Percentiles rank a stretch among this genome's conserved stretches.
Conservation (phyloP, 2,797 vertebrate species). For the Diglossa cyanea region DNA sequence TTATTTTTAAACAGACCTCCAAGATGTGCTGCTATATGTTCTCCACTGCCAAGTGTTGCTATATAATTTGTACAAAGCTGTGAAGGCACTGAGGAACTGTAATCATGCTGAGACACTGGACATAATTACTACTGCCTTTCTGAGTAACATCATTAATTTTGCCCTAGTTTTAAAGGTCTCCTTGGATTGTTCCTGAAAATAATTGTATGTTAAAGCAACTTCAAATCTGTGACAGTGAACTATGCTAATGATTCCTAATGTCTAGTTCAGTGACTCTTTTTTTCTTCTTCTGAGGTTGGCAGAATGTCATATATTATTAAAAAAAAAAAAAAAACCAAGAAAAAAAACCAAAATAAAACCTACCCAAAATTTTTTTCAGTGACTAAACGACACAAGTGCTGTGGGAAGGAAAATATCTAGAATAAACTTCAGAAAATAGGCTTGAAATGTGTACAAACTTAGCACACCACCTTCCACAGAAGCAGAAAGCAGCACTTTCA, state of each 20-base stretch:
- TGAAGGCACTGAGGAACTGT: background rate
- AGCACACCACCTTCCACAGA: background rate
- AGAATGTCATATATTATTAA: background rate
- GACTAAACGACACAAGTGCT: background rate
- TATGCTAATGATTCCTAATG: background rate
- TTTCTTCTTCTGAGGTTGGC: background rate
- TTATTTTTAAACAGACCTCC: background rate
- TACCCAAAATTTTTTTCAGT: background rate
- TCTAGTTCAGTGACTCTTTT: background rate
- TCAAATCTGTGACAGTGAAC: background rate
- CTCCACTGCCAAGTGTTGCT: background rate
- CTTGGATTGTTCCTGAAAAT: background rate
- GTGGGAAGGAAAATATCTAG: background rate
- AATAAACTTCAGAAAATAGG: background rate
- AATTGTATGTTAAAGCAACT: background rate
- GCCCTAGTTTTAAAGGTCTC: background rate
- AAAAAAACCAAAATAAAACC: background rate
- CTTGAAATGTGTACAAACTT: background rate
- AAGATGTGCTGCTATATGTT: background rate
- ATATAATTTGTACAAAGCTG: background rate
- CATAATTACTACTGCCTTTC: background rate
- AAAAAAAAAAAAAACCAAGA: background rate
- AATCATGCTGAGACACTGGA: background rate
- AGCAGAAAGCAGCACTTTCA: background rate
- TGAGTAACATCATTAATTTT: slow-evolving; percentile 6